Base-by-base conservation (phyloP, 2,888 invertebrate genomes). In the Drosophila borborema region DNA sequence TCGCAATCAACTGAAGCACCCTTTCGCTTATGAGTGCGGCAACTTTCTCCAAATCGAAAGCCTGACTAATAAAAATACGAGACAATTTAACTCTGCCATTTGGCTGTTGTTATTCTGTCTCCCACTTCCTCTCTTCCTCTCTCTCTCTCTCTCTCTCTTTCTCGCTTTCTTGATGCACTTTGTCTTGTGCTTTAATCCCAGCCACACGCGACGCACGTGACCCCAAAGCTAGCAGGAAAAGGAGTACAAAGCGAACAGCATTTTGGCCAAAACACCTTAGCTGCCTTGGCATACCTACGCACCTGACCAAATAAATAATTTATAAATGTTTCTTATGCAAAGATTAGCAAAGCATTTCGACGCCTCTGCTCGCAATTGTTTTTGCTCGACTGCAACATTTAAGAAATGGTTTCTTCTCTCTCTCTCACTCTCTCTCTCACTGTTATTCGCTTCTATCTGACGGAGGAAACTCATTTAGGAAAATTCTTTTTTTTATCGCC, bases 281-380 rank as follows among this genome's bases (percentile, higher is more conserved):
- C 40, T 20, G 46, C 18, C 28, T 28, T 31, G 20, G 65, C 43
- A n/a, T 34, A 18, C 20, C 28, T 40, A 59, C 31, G 31, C 68
- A 36, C 38, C 31, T 43, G 61, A 16, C 18, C 38, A 72, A 66
- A 73, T 85, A 80, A 80, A 87, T 80, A 74, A 75, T 80, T 69
- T 85, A 85, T 75, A 74, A 87, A 81, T 67, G 65, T 78, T 69
- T 70, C 59, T 74, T 77, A 75, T 74, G 72, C 72, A 46, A 55
- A 71, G 82, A 87, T 84, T 83, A 76, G 58, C 77, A 71, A 69
- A 66, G 86, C 70, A 85, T 84, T 85, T 72, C 61, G 41, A 56
- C 55, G 76, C 64, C 56, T 64, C 71, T 61, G 14, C 43, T 49
- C 49, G 45, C 43, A 53, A 40, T 45, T 12, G 4, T 56, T 28